phyloP scores from a whole-genome alignment of 2,113 vertebrate genomes.

The Tympanuchus pallidicinctus region DNA sequence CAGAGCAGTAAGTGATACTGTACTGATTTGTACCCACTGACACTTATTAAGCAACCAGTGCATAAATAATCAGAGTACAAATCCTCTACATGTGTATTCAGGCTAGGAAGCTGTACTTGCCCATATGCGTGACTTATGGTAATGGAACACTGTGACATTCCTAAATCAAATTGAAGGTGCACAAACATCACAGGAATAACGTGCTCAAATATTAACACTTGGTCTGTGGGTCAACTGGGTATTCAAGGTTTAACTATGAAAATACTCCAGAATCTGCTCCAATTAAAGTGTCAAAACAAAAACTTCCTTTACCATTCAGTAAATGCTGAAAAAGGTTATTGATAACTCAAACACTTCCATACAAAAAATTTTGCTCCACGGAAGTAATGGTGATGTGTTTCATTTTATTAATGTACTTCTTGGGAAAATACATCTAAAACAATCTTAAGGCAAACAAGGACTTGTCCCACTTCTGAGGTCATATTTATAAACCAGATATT shows the following conservation, averaged over 20 bases:
- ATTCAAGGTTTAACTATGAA: neutral
- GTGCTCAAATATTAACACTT: neutral
- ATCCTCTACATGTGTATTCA: neutral
- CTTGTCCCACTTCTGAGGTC: neutral
- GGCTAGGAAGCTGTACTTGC: neutral
- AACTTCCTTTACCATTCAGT: neutral
- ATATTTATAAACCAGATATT: neutral
- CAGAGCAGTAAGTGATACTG: neutral
- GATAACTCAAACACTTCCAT: neutral
- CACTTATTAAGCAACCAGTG: neutral
- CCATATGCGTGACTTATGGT: neutral
- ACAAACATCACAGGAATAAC: neutral
- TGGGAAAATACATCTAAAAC: neutral
- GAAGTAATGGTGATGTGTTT: neutral
- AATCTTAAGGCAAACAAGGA: neutral
- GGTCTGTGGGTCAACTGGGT: neutral
- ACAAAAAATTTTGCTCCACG: neutral
- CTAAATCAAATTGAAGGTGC: neutral
- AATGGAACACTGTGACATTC: neutral
- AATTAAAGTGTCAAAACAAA: neutral
- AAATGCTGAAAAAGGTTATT: neutral
- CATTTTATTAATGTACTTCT: neutral
- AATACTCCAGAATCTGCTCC: neutral
- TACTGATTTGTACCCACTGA: neutral
- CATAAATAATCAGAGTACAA: neutral